Evolutionary conservation across 2,797 vertebrate species (phyloP).

Genomic region (Sebastes steindachneri): DNA sequence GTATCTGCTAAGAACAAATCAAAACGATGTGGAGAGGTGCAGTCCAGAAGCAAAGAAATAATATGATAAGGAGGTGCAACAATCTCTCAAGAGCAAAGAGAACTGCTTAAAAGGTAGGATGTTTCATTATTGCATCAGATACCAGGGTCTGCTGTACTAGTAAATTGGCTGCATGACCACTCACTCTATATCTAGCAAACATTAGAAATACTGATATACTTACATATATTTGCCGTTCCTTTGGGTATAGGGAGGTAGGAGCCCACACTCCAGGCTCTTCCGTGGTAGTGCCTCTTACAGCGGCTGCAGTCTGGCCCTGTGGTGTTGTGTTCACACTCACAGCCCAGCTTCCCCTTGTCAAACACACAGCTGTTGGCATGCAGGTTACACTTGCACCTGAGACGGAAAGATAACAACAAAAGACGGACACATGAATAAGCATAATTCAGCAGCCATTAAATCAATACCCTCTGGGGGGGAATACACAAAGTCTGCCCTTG

Average conservation of each 20-base stretch:
- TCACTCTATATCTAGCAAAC: neutral
- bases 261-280: conserved; percentile 94
- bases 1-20: neutral
- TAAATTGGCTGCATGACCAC: neutral
- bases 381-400: conserved; percentile 98
- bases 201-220: conserved; percentile 75
- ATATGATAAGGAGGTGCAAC: neutral
- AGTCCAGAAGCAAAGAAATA: neutral
- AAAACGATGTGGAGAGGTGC: neutral
- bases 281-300: conserved; percentile 98
- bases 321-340: conserved; percentile 99
- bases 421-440: conserved; percentile 60
- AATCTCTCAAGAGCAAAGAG: neutral
- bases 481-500: conserved; percentile 35
- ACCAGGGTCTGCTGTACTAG: neutral
- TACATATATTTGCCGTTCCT: conserved; percentile 99
- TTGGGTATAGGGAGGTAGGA: conserved; percentile 98
- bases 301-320: conserved; percentile 97
- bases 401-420: conserved; percentile 63
- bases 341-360: conserved; percentile 95
- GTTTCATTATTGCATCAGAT: neutral
- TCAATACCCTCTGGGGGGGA: conserved; percentile 43
- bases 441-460: conserved; percentile 46
- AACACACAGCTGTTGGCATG: conserved; percentile 97
- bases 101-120: neutral